Evolutionary conservation across 2,888 invertebrate genomes (phyloP).

Genomic region (Rhimphoctona megacephalus): DNA sequence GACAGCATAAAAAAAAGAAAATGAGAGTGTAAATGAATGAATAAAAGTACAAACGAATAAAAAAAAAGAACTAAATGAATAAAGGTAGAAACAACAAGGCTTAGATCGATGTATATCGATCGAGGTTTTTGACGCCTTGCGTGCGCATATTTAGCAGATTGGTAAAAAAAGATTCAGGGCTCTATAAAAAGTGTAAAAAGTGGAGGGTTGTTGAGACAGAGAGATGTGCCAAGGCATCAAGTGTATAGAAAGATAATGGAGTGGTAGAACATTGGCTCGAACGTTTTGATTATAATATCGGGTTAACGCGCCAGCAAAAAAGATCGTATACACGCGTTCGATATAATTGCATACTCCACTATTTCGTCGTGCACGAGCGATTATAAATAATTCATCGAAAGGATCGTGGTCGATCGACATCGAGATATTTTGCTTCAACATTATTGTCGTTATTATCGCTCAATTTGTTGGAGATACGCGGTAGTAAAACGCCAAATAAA

Average conservation of each 20-base stretch:
- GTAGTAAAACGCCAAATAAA: not conserved
- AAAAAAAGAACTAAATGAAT: not conserved
- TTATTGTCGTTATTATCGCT: slow-evolving; percentile 32
- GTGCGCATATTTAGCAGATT: not conserved
- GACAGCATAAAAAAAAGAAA: not conserved
- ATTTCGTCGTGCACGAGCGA: slow-evolving; percentile 42
- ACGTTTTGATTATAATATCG: slow-evolving; percentile 55
- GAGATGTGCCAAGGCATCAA: not conserved
- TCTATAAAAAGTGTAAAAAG: slow-evolving; percentile 7
- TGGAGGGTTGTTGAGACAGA: not conserved
- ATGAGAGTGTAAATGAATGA: not conserved
- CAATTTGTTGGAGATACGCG: slow-evolving; percentile 32
- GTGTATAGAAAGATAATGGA: slow-evolving; percentile 26
- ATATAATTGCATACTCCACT: slow-evolving; percentile 64
- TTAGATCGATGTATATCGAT: not conserved
- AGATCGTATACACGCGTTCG: slow-evolving; percentile 57
- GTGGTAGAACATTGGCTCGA: slow-evolving; percentile 31
- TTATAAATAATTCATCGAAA: slow-evolving; percentile 70
- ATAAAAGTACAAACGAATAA: not conserved
- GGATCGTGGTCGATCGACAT: slow-evolving; percentile 26
- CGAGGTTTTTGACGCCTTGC: not conserved
- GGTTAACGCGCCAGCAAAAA: slow-evolving; percentile 55
- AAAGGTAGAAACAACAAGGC: not conserved
- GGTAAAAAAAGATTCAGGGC: slow-evolving; percentile 8
- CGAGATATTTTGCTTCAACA: not conserved